Evolutionary conservation across 2,888 invertebrate genomes (phyloP).

Genomic region (Sarcophaga carnaria): DNA sequence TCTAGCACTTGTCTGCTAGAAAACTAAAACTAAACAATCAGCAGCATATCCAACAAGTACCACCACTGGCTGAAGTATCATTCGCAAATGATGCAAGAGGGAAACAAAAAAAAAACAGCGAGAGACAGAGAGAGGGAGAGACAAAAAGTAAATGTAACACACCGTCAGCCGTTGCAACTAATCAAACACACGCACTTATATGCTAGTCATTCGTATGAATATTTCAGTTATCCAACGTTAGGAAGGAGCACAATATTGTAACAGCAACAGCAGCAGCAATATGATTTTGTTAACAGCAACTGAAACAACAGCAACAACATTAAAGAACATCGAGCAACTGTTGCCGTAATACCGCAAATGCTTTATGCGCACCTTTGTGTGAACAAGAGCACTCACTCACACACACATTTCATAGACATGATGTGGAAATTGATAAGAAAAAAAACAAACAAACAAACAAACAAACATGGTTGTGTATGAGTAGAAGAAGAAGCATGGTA

Average conservation of each 20-base stretch:
- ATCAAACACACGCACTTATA: conserved; percentile 23
- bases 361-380: conserved; percentile 70
- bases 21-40: conserved; percentile 55
- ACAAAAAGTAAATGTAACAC: conserved; percentile 43
- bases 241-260: conserved; percentile 38
- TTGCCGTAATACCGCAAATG: conserved; percentile 70
- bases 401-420: conserved; percentile 60
- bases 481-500: not conserved
- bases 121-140: not conserved
- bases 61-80: conserved; percentile 51
- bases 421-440: conserved; percentile 66
- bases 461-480: conserved; percentile 33
- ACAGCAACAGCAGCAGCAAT: conserved; percentile 49
- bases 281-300: conserved; percentile 62
- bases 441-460: not conserved
- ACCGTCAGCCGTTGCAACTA: conserved; percentile 27
- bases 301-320: conserved; percentile 39
- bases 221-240: conserved; percentile 5
- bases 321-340: conserved; percentile 58
- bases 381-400: conserved; percentile 64
- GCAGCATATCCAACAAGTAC: conserved; percentile 34
- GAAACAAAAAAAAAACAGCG: not conserved
- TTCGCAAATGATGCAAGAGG: conserved; percentile 39
- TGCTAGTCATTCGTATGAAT: not conserved
- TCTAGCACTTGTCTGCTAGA: conserved; percentile 65